Evolutionary conservation across 1,140 invertebrate species (phyloP), one percentile per base, ranked within the genome.

Genomic region (Bombus soroeensis): DNA sequence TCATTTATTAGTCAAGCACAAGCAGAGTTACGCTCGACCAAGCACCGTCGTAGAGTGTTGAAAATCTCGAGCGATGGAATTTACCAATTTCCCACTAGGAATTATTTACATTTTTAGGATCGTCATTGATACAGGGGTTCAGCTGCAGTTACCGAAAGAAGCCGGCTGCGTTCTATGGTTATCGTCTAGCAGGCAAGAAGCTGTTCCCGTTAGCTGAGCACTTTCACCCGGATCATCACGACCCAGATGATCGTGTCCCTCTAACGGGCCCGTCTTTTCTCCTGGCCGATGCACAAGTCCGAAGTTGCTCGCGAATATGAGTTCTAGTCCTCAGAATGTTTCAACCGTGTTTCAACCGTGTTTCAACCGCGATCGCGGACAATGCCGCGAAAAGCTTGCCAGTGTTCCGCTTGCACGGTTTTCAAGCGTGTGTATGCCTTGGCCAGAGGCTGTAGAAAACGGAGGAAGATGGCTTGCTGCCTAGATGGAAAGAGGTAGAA

Each of bases 141-240:
- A 22, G 34, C 1, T 6, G 53, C 53, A 25, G 5, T 43, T 53
- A 43, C 59, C 68, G 47, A 47, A 70, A 37, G 39, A 28, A 18
- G 25, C 10, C 22, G 37, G 28, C 18, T 74, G 75, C 77, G 83
- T 85, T 80, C 87, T 85, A 76, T 88, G 82, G 87, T 76, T 72
- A 84, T 85, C 79, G 43, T 82, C 74, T 89, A 78, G 68, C 64
- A 83, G 70, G 79, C 81, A 80, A 90, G 86, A 80, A 85, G 37
- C 73, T 70, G 89, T 90, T 90, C 89, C 89, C 89, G 89, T 90
- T 90, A 90, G 77, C 83, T 62, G 70, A 81, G 68, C 89, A 90
- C 89, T 90, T 90, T 90, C 89, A 90, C 89, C 89, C 89, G 89
- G 89, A 90, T 90, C 89, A 88, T 90, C 88, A 74, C 89, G 89